A percentile compares a stretch with the other conserved stretches of the same genome.
Conservation (phyloP, 2,888 invertebrate genomes). For the Stenurella melanura region DNA sequence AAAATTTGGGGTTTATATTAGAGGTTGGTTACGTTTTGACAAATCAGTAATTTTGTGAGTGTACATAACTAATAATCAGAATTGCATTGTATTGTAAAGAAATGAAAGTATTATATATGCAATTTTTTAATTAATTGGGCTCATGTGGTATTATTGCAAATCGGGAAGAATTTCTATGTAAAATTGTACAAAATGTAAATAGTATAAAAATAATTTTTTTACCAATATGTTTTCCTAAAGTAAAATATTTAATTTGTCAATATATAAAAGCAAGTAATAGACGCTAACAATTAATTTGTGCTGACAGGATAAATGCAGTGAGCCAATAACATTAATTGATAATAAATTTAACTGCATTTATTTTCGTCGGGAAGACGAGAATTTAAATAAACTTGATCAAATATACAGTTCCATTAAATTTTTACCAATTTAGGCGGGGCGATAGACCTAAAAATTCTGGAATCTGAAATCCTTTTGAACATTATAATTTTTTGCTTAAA, state of each 20-base stretch:
- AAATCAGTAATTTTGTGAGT: conserved; percentile 15
- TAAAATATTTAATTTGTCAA: conserved; percentile 34
- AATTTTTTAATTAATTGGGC: conserved; percentile 32
- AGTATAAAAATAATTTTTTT: conserved; percentile 62
- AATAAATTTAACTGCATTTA: neutral
- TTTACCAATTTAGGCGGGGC: neutral
- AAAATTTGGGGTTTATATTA: conserved; percentile 19
- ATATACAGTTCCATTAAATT: conserved; percentile 1
- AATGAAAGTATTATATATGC: conserved; percentile 15
- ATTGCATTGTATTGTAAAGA: conserved; percentile 15
- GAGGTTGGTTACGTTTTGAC: conserved; percentile 22
- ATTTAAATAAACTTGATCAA: neutral
- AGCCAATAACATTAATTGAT: neutral
- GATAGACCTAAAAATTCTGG: no score
- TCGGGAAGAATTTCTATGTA: conserved; percentile 32
- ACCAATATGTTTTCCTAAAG: conserved; percentile 56
- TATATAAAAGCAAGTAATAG: conserved; percentile 21
- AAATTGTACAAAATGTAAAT: conserved; percentile 64
- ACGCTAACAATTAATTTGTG: conserved; percentile 13
- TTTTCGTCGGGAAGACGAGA: neutral
- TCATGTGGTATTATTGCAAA: conserved; percentile 43
- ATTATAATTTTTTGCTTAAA: no score
- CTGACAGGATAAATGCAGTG: conserved; percentile 23
- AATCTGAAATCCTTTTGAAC: no score
- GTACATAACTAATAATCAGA: conserved; percentile 29